Evolutionary conservation across 2,113 vertebrate species (phyloP), one percentile per base, ranked within the genome.

Genomic region (Pluvialis apricaria): DNA sequence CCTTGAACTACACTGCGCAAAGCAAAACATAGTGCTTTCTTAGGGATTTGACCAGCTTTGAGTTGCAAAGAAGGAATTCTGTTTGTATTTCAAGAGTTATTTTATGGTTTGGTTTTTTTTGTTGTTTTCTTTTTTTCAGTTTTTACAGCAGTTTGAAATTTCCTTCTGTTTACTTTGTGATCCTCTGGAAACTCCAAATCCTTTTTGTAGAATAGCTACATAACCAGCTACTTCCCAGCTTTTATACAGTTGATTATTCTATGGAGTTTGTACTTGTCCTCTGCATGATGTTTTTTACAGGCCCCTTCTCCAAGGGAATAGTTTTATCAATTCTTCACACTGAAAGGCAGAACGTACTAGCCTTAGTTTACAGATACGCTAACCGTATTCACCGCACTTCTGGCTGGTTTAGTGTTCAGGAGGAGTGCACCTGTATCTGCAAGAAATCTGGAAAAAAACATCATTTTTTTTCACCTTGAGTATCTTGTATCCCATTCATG

Each of bases 1-100:
- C 76, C 64, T 94, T 97, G 80, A 90, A 86, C 55, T 75, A 57
- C n/a, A 42, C 38, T 84, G 28, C 36, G 92, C 76, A 86, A 96
- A 96, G 66, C 11, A 86, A 80, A 92, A 36, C 36, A 51, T 18
- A 52, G 15, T 9, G 3, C 44, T 91, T 88, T 94, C 61, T 79
- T 44, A 70, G 64, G 24, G 45, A 65, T 94, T 80, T 89, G 47
- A 29, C 89, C 69, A 83, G 28, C 89, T 96, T 83, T 81, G 80
- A 58, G 49, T 49, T 75, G 51, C 64, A 66, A 93, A 90, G 24
- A 68, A 73, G 15, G 64, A 81, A 54, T 81, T 93, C 49, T 94
- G 10, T 90, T 88, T 88, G 38, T 51, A 54, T 90, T 91, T 96
- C 68, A 54, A 45, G 32, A 40, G 38, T 38, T 95, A 38, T 45